Conservation (phyloP, 1,140 invertebrate species). For the Acromyrmex heyeri region DNA sequence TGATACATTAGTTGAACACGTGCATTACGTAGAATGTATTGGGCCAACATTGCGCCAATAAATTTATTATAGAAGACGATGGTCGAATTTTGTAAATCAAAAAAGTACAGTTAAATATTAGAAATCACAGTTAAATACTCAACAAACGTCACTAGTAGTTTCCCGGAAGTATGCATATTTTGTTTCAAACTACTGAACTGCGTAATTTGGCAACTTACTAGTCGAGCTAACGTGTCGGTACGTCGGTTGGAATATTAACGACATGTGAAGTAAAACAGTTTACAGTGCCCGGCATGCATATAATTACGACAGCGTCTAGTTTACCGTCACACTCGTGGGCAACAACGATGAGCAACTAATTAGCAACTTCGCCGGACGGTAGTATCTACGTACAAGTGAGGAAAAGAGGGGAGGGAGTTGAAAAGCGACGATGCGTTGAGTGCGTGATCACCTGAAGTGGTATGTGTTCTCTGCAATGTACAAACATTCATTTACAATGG, state of each 20-base stretch:
- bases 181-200: conserved; percentile 14
- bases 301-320: conserved; percentile 66
- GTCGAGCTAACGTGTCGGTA: conserved; percentile 37
- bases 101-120: neutral
- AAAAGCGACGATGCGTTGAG: conserved; percentile 38
- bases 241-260: conserved; percentile 66
- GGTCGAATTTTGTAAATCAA: neutral
- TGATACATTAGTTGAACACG: too few species aligned
- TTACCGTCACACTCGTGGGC: conserved; percentile 44
- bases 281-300: conserved; percentile 54
- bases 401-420: neutral
- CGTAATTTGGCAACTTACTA: conserved; percentile 64
- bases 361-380: conserved; percentile 63
- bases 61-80: neutral
- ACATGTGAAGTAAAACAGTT: conserved; percentile 65
- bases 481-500: conserved; percentile 55
- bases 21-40: too few species aligned
- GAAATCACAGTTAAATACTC: conserved; percentile 14
- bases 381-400: conserved; percentile 38
- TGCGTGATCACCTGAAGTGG: conserved; percentile 34
- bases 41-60: too few species aligned
- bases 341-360: conserved; percentile 70
- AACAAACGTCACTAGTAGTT: neutral
- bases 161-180: conserved; percentile 22
- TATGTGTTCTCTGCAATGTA: conserved; percentile 9